Conservation (phyloP, 2,113 vertebrate genomes). For the Corythaeola cristata region DNA sequence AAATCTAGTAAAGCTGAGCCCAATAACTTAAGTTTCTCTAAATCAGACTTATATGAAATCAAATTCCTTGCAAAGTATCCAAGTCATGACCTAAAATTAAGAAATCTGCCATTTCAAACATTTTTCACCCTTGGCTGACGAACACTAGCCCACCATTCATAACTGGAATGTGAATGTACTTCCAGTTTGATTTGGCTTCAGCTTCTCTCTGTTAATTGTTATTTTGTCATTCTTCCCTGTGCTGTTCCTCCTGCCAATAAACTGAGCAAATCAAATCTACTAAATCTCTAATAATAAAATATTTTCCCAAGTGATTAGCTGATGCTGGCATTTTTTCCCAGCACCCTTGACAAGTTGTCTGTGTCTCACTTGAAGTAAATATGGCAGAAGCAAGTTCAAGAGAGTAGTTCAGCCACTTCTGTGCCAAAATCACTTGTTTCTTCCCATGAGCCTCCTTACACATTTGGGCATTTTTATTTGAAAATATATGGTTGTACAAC, state of each 20-base stretch:
- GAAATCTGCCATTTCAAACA: not conserved
- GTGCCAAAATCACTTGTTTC: not conserved
- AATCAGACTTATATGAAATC: not conserved
- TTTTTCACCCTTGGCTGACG: not conserved
- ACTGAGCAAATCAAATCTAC: not conserved
- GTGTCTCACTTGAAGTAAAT: not conserved
- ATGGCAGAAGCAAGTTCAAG: not conserved
- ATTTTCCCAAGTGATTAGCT: not conserved
- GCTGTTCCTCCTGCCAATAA: not conserved
- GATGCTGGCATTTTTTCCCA: not conserved
- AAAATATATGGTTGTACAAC: not conserved
- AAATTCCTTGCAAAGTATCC: not conserved
- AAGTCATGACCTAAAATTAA: not conserved
- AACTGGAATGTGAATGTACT: not conserved
- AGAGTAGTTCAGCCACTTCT: not conserved
- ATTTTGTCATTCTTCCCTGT: not conserved
- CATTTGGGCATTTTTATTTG: not conserved
- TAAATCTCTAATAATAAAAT: not conserved
- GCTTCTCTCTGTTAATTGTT: not conserved
- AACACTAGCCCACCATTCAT: not conserved
- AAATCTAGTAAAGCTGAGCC: not conserved
- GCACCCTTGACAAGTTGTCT: not conserved
- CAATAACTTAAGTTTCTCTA: not conserved
- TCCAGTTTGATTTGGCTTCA: not conserved
- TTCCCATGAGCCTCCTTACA: not conserved